Base-by-base conservation (phyloP, 2,888 invertebrate genomes). In the Tetheella fluctuosa region DNA sequence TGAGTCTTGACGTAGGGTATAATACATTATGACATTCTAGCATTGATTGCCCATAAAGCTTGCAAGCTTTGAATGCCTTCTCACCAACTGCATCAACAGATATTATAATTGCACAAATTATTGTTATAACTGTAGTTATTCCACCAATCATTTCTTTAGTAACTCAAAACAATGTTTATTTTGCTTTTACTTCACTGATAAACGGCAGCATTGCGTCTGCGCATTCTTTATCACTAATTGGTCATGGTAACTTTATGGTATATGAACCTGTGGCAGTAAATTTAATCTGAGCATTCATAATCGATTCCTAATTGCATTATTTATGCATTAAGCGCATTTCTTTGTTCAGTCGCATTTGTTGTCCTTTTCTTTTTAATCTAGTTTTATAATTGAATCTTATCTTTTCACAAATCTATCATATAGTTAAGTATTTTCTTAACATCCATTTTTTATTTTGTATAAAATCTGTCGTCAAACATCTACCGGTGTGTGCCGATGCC, bases 1-100 rank as follows among this genome's bases (percentile, higher is more conserved):
- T 75, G 0, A 86, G 77, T 76, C 81, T 86, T 17, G 77, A 56
- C 1, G 63, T 69, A 5, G 91, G 89, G 15, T 84, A 70, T 0
- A 91, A 64, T 17, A 93, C 75, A 53, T 93, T 93, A n/a, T 85
- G 86, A 48, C 93, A 93, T 67, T 93, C 93, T 7, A 91, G 67
- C 93, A 93, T 93, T 0, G 72, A 66, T 52, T 83, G 77, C 0
- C 88, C 93, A 61, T 89, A 88, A 1, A 67, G 72, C 67, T 76
- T 88, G 71, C 93, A 93, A 1, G 90, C 90, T 63, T 77, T 61
- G 15, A 87, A 85, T 0, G 91, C 86, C 64, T 81, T 89, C 58
- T 91, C 91, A 0, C 91, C 91, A 0, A 84, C 73, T 0, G 70
- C 48, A 56, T 68, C 59, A 6, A 67, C 73, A 48, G 68, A 64